Percentiles rank a stretch among this genome's conserved stretches.
Evolutionary conservation across 2,113 vertebrate species (phyloP).

Genomic region (Ceratotherium simum): DNA sequence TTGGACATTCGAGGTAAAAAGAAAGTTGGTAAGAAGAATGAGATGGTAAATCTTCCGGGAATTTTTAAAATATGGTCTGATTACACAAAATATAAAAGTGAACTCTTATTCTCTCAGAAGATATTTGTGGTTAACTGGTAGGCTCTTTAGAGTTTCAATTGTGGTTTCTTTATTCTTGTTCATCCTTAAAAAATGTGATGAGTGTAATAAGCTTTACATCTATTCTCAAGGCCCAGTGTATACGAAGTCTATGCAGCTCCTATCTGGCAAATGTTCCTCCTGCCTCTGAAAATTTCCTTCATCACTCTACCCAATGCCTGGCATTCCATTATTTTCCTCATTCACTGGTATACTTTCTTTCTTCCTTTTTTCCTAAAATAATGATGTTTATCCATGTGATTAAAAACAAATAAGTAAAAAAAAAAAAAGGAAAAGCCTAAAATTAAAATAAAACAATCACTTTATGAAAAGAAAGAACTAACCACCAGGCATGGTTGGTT

Average conservation of each 20-base stretch:
- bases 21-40: constrained; percentile 48
- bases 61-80: background rate
- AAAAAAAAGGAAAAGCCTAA: too few relatives aligned
- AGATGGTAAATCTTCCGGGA: background rate
- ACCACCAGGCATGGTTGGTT: too few relatives aligned
- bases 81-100: constrained; percentile 54
- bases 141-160: constrained; percentile 47
- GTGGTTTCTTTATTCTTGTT: constrained; percentile 79
- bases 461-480: too few relatives aligned
- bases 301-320: background rate
- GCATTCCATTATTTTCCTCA: background rate
- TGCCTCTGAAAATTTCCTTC: background rate
- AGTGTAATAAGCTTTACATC: background rate
- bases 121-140: constrained; percentile 77
- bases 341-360: background rate
- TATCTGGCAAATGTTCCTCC: background rate
- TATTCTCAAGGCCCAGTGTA: background rate
- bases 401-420: too few relatives aligned
- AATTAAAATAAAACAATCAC: too few relatives aligned
- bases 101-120: constrained; percentile 62
- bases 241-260: background rate
- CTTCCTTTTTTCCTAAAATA: too few relatives aligned
- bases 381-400: too few relatives aligned
- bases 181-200: constrained; percentile 75
- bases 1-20: background rate